Conservation (phyloP, 2,113 vertebrate genomes). For the Athene cunicularia region DNA sequence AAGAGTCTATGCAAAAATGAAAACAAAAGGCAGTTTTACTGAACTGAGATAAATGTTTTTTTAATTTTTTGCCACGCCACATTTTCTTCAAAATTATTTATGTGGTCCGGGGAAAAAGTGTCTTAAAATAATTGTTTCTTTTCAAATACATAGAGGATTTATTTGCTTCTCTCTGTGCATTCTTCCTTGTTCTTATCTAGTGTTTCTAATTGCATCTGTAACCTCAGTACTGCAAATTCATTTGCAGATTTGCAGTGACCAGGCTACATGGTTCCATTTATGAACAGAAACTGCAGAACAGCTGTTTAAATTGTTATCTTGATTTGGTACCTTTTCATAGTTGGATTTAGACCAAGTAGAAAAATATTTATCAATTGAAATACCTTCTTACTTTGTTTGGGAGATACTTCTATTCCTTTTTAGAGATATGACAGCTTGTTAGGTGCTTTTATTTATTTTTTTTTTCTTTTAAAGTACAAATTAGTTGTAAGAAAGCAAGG, state of each 20-base stretch:
- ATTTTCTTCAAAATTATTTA: neutral
- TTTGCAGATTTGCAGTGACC: neutral
- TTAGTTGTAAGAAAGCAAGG: neutral
- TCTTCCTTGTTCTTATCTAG: neutral
- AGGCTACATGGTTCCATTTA: neutral
- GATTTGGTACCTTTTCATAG: neutral
- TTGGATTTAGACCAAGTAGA: neutral
- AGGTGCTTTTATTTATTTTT: neutral
- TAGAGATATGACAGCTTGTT: neutral
- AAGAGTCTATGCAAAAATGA: neutral
- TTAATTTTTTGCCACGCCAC: neutral
- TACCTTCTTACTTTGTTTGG: neutral
- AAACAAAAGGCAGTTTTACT: neutral
- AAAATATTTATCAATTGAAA: neutral
- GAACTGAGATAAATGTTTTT: neutral
- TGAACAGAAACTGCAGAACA: neutral
- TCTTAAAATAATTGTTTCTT: neutral
- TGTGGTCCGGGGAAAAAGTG: neutral
- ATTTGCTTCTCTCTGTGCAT: neutral
- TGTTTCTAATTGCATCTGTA: neutral
- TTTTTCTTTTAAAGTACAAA: neutral
- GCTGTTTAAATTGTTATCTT: neutral
- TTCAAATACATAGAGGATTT: neutral
- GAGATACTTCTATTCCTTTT: neutral
- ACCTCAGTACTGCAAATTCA: neutral